Evolutionary conservation across 2,888 invertebrate genomes (phyloP).

Genomic region (Eupithecia tripunctaria): DNA sequence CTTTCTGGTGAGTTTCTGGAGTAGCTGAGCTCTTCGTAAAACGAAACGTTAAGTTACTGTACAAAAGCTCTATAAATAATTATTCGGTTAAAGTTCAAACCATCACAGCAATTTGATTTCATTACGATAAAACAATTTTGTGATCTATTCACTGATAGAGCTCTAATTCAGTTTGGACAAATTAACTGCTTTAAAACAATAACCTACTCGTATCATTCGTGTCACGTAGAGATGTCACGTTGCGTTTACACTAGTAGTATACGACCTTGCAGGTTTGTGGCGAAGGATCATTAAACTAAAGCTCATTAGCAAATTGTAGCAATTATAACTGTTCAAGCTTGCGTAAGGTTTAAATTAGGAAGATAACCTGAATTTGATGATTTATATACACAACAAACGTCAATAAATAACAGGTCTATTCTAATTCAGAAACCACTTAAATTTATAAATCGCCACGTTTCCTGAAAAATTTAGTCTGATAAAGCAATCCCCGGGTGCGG

Average conservation of each 20-base stretch:
- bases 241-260: constrained; percentile 22
- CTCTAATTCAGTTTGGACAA: not conserved
- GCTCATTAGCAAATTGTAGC: constrained; percentile 52
- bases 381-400: not conserved
- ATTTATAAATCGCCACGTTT: not conserved
- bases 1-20: not conserved
- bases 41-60: not conserved
- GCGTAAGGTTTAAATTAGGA: not conserved
- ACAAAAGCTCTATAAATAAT: not conserved
- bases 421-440: constrained; percentile 1
- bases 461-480: constrained; percentile 16
- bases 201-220: constrained; percentile 42
- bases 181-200: constrained; percentile 16
- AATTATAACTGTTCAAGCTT: not conserved
- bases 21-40: not conserved
- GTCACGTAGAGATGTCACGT: constrained; percentile 55
- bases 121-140: not conserved
- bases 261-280: constrained; percentile 49
- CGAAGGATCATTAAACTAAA: constrained; percentile 43
- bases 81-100: not conserved
- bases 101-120: not conserved
- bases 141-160: not conserved
- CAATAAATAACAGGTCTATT: not conserved
- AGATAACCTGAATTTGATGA: not conserved
- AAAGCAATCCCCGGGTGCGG: constrained; percentile 20